phyloP scores from a whole-genome alignment of 2,113 vertebrate species.

The Pelmatolapia mariae region DNA sequence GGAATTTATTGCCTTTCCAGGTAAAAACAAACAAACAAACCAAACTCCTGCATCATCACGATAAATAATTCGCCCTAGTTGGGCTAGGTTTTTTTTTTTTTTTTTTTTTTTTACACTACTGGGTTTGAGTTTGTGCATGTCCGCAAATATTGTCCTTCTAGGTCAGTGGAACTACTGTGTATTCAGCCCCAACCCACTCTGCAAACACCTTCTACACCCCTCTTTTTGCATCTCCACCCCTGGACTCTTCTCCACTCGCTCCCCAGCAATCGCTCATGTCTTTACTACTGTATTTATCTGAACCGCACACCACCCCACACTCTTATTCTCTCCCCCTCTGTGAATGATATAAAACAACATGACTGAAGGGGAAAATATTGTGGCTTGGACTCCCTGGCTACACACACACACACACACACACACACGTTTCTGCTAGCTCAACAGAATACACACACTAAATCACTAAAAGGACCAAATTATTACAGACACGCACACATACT shows the following conservation, averaged over 20 bases:
- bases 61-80: constrained; percentile 5
- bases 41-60: not conserved
- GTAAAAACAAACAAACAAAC: not conserved
- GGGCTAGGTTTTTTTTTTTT: not conserved
- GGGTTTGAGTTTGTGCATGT: constrained; percentile 55
- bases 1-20: not conserved
- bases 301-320: constrained; percentile 5
- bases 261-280: constrained; percentile 8
- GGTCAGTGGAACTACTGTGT: constrained; percentile 65
- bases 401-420: constrained; percentile 18
- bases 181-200: constrained; percentile 59
- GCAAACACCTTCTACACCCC: constrained; percentile 44
- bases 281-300: constrained; percentile 34
- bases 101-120: not conserved
- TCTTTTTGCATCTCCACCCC: not conserved
- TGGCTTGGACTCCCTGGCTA: constrained; percentile 53
- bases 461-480: constrained; percentile 59
- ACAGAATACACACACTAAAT: constrained; percentile 67
- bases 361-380: constrained; percentile 66
- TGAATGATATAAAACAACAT: constrained; percentile 65
- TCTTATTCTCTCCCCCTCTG: constrained; percentile 11
- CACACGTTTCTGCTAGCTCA: constrained; percentile 61
- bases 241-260: not conserved
- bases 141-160: constrained; percentile 66
- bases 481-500: constrained; percentile 46